Base-by-base conservation (phyloP, 2,113 vertebrate genomes). In the Neopipo cinnamomea region DNA sequence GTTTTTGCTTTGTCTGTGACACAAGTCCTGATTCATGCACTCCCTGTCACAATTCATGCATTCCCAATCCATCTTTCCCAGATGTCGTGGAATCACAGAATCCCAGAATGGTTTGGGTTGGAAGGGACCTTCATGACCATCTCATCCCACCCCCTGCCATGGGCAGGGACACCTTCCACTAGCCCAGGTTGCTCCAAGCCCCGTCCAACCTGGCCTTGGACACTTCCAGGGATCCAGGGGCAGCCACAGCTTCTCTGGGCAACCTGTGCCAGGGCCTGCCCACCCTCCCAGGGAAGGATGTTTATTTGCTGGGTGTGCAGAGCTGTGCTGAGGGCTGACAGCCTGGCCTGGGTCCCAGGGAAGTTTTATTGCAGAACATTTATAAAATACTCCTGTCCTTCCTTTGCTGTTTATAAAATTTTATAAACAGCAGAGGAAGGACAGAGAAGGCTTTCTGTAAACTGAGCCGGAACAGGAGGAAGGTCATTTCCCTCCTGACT, bases 51-150 rank as follows among this genome's bases (percentile, higher is more conserved):
- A 61, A 46, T 22, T 68, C 13, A 31, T 25, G n/a, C 8, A 2
- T 22, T 84, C 5, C 25, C 24, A 25, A 2, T 20, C 11, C 21
- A 22, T 53, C 55, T 88, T 84, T 49, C 27, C n/a, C 4, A 2
- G 5, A 6, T 3, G 2, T 22, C 46, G 47, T 21, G n/a, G 53
- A 47, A 31, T 47, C 16, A 0, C 2, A 6, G 6, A 47, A 19
- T 47, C 30, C 17, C 63, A 55, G 62, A 35, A 76, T 2, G 2
- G 46, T 61, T 53, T 61, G 53, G 7, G 20, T 21, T 5, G 46
- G 16, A 30, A 74, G 8, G 15, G 33, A 75, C 19, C 37, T 30
- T 30, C 30, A 67, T 67, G 28, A 14, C 3, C 44, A 59, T 2
- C 37, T 19, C 37, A 12, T 44, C 2, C 50, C 28, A 47, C 30